Evolutionary conservation across 2,888 invertebrate genomes (phyloP).

Genomic region (Minunthozetes semirufus): DNA sequence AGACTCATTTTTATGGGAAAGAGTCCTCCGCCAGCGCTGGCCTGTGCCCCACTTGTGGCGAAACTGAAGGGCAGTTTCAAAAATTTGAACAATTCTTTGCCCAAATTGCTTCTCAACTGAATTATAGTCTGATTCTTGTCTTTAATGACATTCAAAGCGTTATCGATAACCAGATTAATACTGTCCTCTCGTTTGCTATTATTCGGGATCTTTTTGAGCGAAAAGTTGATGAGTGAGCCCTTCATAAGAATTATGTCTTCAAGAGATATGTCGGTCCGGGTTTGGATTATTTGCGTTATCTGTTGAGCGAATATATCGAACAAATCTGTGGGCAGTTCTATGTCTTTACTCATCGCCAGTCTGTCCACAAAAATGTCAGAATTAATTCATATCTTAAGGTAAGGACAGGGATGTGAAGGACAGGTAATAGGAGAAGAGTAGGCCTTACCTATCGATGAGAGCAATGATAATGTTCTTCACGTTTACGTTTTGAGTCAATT

Average conservation of each 20-base stretch:
- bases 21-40: neutral
- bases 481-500: conserved; percentile 88
- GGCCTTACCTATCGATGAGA: conserved; percentile 63
- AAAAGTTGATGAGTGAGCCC: conserved; percentile 85
- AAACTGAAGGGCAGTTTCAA: conserved; percentile 69
- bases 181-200: conserved; percentile 28
- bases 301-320: conserved; percentile 98
- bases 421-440: neutral
- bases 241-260: conserved; percentile 95
- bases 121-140: conserved; percentile 33
- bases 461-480: conserved; percentile 97
- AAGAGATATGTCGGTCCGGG: conserved; percentile 83
- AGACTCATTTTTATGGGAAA: conserved; percentile 38
- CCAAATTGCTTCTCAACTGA: conserved; percentile 27
- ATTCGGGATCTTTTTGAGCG: conserved; percentile 59
- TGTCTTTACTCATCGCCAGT: conserved; percentile 59
- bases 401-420: neutral
- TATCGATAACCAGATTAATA: conserved; percentile 35
- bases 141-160: conserved; percentile 35
- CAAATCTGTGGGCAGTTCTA: conserved; percentile 89
- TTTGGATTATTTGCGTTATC: conserved; percentile 89
- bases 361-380: conserved; percentile 46
- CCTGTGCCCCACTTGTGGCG: neutral
- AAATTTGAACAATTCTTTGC: conserved; percentile 73
- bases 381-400: conserved; percentile 96